These are phyloP conservation scores for Galerucella calmariensis DNA, from an alignment of 2,888 invertebrate genomes.

Conservation along the genomic window DNA sequence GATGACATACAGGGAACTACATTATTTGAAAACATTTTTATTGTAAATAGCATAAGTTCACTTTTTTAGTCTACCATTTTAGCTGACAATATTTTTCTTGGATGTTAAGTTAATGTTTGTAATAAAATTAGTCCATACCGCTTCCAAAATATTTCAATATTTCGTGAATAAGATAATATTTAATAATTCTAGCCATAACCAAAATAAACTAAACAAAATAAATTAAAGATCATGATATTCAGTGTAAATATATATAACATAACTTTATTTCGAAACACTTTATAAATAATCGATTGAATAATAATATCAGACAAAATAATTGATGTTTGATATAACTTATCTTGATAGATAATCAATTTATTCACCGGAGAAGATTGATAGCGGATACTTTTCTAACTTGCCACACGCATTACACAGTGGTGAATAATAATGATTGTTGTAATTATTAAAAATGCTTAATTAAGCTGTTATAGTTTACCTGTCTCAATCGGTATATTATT, in stretches of 20 bases:
- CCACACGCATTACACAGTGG: slow-evolving; percentile 27
- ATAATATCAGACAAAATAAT: slow-evolving; percentile 33
- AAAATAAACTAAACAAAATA: neutral
- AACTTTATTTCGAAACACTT: slow-evolving; percentile 19
- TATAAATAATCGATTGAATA: slow-evolving; percentile 23
- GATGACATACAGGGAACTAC: no score
- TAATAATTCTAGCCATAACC: slow-evolving; percentile 13
- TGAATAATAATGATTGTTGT: slow-evolving; percentile 13
- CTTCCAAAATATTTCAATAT: neutral
- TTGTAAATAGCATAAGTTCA: no score
- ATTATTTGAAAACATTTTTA: no score
- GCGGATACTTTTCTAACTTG: slow-evolving; percentile 24
- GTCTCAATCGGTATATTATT: slow-evolving; percentile 11
- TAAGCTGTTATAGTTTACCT: slow-evolving; percentile 42
- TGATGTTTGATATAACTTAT: slow-evolving; percentile 32
- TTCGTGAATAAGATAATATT: neutral
- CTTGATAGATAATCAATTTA: slow-evolving; percentile 38
- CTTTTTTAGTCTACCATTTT: no score
- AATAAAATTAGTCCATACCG: no score
- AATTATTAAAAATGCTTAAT: slow-evolving; percentile 38
- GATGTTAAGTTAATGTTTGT: no score
- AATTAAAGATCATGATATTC: slow-evolving; percentile 9
- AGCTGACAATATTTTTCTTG: no score
- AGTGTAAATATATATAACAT: slow-evolving; percentile 10
- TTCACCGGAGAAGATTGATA: slow-evolving; percentile 36